phyloP scores from a whole-genome alignment of 2,113 vertebrate species.

The Ceyx margarethae region DNA sequence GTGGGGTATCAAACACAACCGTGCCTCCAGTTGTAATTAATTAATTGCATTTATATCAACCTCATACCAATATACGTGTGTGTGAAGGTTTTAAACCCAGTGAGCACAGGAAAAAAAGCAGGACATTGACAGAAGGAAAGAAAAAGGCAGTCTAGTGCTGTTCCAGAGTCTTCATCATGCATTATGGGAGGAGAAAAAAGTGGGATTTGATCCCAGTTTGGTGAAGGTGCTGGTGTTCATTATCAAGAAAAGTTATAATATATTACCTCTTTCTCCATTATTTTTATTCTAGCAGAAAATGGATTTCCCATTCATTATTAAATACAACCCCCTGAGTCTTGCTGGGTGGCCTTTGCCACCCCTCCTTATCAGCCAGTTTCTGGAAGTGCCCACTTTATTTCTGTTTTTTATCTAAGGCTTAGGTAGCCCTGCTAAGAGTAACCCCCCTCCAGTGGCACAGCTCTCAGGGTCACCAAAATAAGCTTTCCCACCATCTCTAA shows the following conservation, averaged over 20 bases:
- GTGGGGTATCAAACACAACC: not conserved
- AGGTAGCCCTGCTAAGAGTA: not conserved
- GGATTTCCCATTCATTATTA: not conserved
- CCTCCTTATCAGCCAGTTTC: not conserved
- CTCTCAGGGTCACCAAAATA: not conserved
- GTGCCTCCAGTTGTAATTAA: not conserved
- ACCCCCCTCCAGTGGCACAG: not conserved
- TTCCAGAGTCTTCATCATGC: not conserved
- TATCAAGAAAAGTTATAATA: not conserved
- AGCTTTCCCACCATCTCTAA: constrained; percentile 30
- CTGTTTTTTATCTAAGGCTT: not conserved
- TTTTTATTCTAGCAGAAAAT: not conserved
- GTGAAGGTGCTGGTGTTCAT: not conserved
- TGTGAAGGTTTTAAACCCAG: not conserved
- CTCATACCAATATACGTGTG: not conserved
- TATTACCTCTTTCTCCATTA: not conserved
- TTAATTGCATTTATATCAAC: not conserved
- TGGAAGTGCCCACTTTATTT: not conserved
- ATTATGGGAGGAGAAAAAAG: not conserved
- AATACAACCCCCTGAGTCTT: not conserved
- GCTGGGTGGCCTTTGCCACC: not conserved
- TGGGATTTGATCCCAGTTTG: not conserved
- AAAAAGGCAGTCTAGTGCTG: not conserved
- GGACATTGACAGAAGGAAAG: not conserved
- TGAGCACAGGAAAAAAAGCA: not conserved